Percentiles rank a stretch among this genome's conserved stretches.
These are phyloP conservation scores for Gisinianus flammeolus DNA, from an alignment of 2,888 invertebrate genomes.

Conservation along the genomic window DNA sequence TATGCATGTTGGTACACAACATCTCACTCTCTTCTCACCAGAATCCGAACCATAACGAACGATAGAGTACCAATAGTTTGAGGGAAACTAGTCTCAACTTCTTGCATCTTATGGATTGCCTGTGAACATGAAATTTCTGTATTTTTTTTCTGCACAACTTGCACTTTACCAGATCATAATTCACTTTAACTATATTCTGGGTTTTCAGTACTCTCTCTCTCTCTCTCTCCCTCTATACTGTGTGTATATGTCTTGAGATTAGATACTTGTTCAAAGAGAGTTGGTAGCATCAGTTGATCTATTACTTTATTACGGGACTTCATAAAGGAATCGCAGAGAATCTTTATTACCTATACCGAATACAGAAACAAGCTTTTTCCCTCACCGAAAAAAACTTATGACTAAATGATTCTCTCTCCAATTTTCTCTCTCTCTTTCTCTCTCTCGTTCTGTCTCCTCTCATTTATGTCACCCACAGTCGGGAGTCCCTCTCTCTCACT, in stretches of 20 bases:
- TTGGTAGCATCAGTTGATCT: constrained; percentile 20
- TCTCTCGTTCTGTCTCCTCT: too few species aligned
- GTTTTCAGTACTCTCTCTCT: constrained; percentile 41
- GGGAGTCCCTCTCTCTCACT: too few species aligned
- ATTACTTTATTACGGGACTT: constrained; percentile 28
- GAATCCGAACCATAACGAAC: not conserved
- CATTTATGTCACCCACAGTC: too few species aligned
- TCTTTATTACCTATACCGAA: too few species aligned
- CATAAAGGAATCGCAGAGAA: constrained; percentile 19
- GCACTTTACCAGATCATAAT: constrained; percentile 57
- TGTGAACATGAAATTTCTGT: constrained; percentile 42
- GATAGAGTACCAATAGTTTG: too few species aligned
- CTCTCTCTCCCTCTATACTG: constrained; percentile 12
- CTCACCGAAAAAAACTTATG: too few species aligned
- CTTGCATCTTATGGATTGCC: constrained; percentile 39
- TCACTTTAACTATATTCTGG: constrained; percentile 52
- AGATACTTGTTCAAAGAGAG: not conserved
- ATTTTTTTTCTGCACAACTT: constrained; percentile 51
- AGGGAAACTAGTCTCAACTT: too few species aligned
- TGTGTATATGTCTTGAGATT: not conserved
- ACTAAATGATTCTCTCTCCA: too few species aligned
- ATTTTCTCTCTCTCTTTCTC: too few species aligned
- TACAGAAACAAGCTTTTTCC: too few species aligned
- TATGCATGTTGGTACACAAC: too few species aligned
- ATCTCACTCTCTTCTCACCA: too few species aligned